Conservation (phyloP, 2,113 vertebrate species). For the Centropus bengalensis region DNA sequence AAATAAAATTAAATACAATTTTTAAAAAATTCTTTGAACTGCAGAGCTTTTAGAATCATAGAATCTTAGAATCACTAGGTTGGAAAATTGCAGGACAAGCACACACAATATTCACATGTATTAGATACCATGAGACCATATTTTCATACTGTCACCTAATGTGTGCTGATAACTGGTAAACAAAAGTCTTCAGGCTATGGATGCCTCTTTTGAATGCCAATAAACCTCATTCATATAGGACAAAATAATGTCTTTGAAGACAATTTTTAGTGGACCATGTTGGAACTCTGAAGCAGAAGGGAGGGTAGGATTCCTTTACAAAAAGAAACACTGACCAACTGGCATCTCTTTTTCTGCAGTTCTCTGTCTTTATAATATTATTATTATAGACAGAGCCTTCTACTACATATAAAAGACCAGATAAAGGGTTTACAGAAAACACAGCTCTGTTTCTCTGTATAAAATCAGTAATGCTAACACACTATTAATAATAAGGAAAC, state of each 20-base stretch:
- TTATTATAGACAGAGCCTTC: background rate
- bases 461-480: background rate
- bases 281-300: background rate
- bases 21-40: background rate
- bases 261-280: background rate
- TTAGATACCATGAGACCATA: background rate
- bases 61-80: too few relatives aligned
- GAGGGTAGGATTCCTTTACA: background rate
- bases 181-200: background rate
- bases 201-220: background rate
- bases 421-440: background rate
- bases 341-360: background rate
- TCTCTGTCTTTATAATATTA: background rate
- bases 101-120: background rate
- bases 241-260: background rate
- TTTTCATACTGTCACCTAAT: background rate
- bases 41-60: background rate
- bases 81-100: background rate
- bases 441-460: background rate
- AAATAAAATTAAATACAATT: background rate
- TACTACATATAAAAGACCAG: background rate
- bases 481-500: background rate
- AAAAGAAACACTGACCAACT: background rate
- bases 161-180: background rate
- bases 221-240: background rate